phyloP scores from a whole-genome alignment of 2,113 vertebrate species.

The Aythya baeri region DNA sequence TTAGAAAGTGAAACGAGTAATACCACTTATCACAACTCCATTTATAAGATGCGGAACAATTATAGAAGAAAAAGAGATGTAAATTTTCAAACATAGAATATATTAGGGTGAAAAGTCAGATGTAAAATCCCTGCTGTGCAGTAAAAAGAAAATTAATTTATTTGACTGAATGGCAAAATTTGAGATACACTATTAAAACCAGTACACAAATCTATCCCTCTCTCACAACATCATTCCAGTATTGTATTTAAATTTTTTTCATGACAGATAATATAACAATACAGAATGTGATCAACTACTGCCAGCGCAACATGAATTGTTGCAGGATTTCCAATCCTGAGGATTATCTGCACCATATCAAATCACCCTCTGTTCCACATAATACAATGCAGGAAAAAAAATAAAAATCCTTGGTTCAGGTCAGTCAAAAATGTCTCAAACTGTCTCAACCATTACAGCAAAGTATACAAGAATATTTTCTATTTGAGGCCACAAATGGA shows the following conservation, averaged over 20 bases:
- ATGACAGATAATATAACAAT: not conserved
- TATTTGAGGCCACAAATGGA: not conserved
- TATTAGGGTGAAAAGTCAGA: not conserved
- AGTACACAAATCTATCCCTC: not conserved
- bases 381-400: not conserved
- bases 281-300: not conserved
- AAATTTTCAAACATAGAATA: not conserved
- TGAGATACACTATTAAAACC: not conserved
- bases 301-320: not conserved
- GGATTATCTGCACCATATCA: not conserved
- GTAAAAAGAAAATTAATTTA: not conserved
- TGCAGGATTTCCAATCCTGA: not conserved
- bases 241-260: not conserved
- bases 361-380: not conserved
- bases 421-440: not conserved
- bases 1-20: not conserved
- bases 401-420: not conserved
- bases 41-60: not conserved
- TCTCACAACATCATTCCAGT: not conserved
- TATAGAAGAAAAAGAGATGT: not conserved
- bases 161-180: not conserved
- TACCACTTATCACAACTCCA: not conserved
- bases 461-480: not conserved
- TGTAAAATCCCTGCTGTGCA: not conserved
- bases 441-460: not conserved